Base-by-base conservation (phyloP, 1,140 invertebrate genomes). In the Choristoneura fumiferana region DNA sequence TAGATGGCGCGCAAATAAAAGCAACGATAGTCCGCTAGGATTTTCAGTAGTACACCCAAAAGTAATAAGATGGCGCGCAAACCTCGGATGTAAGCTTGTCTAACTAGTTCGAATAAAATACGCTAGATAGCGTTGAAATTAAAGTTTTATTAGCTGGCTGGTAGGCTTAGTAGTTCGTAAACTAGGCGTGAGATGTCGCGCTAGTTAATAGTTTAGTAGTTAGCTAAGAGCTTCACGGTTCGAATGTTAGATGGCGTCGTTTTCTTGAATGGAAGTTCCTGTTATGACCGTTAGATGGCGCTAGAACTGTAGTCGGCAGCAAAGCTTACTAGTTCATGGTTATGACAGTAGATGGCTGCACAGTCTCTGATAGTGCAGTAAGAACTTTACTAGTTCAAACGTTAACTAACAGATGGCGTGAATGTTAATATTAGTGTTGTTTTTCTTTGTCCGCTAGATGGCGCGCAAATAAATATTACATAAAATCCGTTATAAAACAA, bases 1-100 rank as follows among this genome's bases (percentile, higher is more conserved):
- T 14, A 43, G 40, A 10, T 43, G 40, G 17, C 40, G 40, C 38
- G n/a, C n/a, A n/a, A n/a, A n/a, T n/a, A n/a, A n/a, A n/a, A n/a
- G n/a, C n/a, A n/a, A n/a, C n/a, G n/a, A n/a, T n/a, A n/a, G n/a
- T n/a, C n/a, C n/a, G n/a, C 2, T 29, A 29, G 22, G 22, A 29
- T 29, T n/a, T 38, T 38, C n/a, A 13, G 10, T 17, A n/a, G 40
- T 43, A 17, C 10, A 9, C 1, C 15, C 40, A n/a, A 17, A 10
- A 43, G 15, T 6, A 9, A 10, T 17, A 3, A 43, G 40, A 10
- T 8, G 17, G 40, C 13, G 40, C 9, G 17, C 40, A 43, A 29
- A 6, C 22, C 22, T 3, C 22, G 22, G 2, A 6, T 6, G 22
- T 6, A 29, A 3, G 22, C 2, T 3, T 29, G 22, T 29, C 22